These are phyloP conservation scores for Eleginops maclovinus DNA, from an alignment of 2,113 vertebrate species.

Conservation along the genomic window DNA sequence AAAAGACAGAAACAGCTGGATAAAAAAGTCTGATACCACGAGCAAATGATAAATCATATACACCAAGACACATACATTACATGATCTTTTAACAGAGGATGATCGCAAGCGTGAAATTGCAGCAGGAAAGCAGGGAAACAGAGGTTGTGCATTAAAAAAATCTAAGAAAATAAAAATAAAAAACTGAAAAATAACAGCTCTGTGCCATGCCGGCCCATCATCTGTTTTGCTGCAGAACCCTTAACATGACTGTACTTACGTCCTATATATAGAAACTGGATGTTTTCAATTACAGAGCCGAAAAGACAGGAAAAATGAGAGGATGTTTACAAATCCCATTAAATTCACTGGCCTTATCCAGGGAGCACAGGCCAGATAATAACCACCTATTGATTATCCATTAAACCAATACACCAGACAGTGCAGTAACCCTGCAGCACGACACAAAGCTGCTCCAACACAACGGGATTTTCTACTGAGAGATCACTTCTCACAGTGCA, in stretches of 20 bases:
- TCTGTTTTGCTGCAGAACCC: conserved; percentile 17
- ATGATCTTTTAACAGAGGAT: neutral
- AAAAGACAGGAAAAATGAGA: conserved; percentile 76
- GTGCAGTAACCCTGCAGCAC: conserved; percentile 50
- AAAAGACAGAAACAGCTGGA: neutral
- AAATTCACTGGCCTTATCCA: conserved; percentile 60
- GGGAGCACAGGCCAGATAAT: conserved; percentile 75
- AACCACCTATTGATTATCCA: conserved; percentile 83
- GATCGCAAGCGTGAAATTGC: neutral
- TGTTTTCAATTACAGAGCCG: conserved; percentile 74
- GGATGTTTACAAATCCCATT: conserved; percentile 81
- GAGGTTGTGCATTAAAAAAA: neutral
- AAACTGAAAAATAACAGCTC: conserved; percentile 8
- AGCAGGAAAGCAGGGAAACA: neutral
- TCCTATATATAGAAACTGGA: conserved; percentile 58
- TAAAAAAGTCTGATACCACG: neutral
- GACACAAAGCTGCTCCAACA: conserved; percentile 45
- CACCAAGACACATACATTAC: neutral
- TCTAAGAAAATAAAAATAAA: neutral
- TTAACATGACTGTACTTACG: conserved; percentile 41
- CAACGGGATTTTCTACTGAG: conserved; percentile 47
- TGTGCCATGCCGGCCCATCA: conserved; percentile 16
- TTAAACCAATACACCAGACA: conserved; percentile 72
- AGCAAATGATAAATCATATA: conserved; percentile 6
- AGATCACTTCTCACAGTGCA: conserved; percentile 47